phyloP scores from a whole-genome alignment of 2,797 vertebrate genomes.

The Aplochiton taeniatus region DNA sequence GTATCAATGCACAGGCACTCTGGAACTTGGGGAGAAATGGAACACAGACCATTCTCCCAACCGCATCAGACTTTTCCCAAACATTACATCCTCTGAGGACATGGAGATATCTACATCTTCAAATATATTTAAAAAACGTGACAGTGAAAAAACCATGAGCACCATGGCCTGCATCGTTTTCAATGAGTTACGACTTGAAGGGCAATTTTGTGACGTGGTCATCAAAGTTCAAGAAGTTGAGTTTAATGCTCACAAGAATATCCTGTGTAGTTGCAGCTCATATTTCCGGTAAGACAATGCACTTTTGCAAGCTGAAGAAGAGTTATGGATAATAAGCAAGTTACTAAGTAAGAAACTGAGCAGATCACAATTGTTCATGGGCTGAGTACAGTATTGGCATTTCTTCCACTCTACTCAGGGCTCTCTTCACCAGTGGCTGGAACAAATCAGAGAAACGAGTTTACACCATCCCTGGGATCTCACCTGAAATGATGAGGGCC shows the following conservation, averaged over 20 bases:
- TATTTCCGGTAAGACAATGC: constrained; percentile 52
- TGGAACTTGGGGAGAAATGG: not conserved
- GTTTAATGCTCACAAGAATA: constrained; percentile 57
- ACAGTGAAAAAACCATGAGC: not conserved
- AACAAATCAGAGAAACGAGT: constrained; percentile 60
- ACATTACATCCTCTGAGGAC: constrained; percentile 1
- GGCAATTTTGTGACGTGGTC: constrained; percentile 50
- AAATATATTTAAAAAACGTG: not conserved
- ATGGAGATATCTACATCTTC: not conserved
- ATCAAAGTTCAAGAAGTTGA: constrained; percentile 40
- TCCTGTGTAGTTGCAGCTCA: constrained; percentile 51
- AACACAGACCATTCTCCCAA: not conserved
- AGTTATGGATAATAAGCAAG: too few relatives aligned
- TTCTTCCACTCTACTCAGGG: constrained; percentile 9
- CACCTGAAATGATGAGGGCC: constrained; percentile 40
- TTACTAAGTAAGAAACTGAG: too few relatives aligned
- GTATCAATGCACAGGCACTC: not conserved
- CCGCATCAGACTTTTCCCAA: constrained; percentile 9
- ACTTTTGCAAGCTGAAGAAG: not conserved
- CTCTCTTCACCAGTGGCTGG: constrained; percentile 63
- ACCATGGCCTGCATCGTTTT: not conserved
- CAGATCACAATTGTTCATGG: too few relatives aligned
- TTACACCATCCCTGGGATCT: constrained; percentile 68
- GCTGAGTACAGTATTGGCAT: too few relatives aligned
- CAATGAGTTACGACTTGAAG: constrained; percentile 32